A percentile compares a stretch with the other conserved stretches of the same genome.
phyloP scores from a whole-genome alignment of 2,888 invertebrate species.

The Harpalus rufipes region DNA sequence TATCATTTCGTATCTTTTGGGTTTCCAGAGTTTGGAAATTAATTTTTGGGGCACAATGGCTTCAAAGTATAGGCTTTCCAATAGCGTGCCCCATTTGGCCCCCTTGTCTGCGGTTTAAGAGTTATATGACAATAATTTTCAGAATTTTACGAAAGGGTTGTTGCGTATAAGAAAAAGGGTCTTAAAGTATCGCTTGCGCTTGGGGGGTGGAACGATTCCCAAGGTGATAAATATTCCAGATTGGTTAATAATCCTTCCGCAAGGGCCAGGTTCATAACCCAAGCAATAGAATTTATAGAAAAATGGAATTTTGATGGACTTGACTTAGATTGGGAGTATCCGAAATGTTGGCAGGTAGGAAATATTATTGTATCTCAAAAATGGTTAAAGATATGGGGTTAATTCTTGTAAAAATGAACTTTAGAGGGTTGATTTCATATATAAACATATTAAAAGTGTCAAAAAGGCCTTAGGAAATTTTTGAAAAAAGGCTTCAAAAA shows the following conservation, averaged over 20 bases:
- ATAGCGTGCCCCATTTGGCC: too few relatives aligned
- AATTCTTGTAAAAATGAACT: too few relatives aligned
- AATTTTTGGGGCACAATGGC: too few relatives aligned
- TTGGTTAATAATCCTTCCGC: slow-evolving; percentile 88
- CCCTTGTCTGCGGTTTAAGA: too few relatives aligned
- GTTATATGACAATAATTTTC: slow-evolving; percentile 69
- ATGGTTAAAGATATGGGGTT: too few relatives aligned
- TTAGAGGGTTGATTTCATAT: too few relatives aligned
- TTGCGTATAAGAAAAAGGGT: slow-evolving; percentile 87
- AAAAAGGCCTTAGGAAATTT: too few relatives aligned
- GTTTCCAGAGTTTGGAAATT: too few relatives aligned
- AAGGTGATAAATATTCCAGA: slow-evolving; percentile 92
- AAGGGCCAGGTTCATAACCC: slow-evolving; percentile 85
- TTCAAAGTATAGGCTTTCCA: too few relatives aligned
- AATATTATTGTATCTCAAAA: neutral
- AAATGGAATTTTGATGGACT: slow-evolving; percentile 94
- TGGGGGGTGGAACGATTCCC: slow-evolving; percentile 98
- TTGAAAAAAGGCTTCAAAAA: too few relatives aligned
- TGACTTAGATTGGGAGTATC: slow-evolving; percentile 98
- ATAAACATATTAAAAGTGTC: too few relatives aligned
- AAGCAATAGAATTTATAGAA: slow-evolving; percentile 87
- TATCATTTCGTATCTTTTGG: too few relatives aligned
- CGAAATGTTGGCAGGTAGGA: slow-evolving; percentile 89
- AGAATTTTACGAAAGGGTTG: slow-evolving; percentile 92
- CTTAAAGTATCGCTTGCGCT: slow-evolving; percentile 92